Base-by-base conservation (phyloP, 2,888 invertebrate genomes). In the Chloroclysta siterata region DNA sequence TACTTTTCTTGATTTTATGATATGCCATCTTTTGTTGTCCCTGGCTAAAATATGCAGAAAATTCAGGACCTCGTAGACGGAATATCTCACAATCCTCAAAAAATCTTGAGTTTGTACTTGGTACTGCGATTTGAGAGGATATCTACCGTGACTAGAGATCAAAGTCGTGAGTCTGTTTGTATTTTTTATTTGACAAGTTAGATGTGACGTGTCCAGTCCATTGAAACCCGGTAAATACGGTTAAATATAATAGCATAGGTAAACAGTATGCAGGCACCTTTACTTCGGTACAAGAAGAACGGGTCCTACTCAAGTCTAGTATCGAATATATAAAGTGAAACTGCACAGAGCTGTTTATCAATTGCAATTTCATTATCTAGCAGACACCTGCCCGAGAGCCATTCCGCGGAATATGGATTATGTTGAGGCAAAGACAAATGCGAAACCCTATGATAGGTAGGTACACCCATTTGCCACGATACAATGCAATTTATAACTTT, bases 351-450 rank as follows among this genome's bases (percentile, higher is more conserved):
- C 75, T 79, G 81, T 85, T 87, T 89, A 88, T 89, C 88, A 89
- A 85, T 83, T 85, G 87, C 85, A 84, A 85, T 89, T 89, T 88
- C 85, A 88, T 89, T 89, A 89, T 88, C 82, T 79, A 72, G 73
- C 77, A 72, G 84, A 81, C 82, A 83, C 82, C 81, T 82, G 83
- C 78, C 65, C 69, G 66, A 70, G 66, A 70, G 57, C 70, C 68
- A 78, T 77, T 73, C 64, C 56, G 42, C 51, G 33, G 51, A 56
- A 48, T 65, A 60, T 54, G 67, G 68, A 64, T 72, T 66, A 59
- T 63, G 36, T 55, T 56, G 22, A 65, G 63, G 58, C 70, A 56
- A 71, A 55, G 70, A 68, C 68, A 69, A 71, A 72, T 72, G 62
- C 14, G 42, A 53, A 8, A 14, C 60, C 60, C 55, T 59, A 60